Percentiles rank a stretch among this genome's conserved stretches.
These are phyloP conservation scores for Halisarca cf. caerulea DNA, from an alignment of 37 sponge, comb jelly and placozoan species.

Conservation along the genomic window DNA sequence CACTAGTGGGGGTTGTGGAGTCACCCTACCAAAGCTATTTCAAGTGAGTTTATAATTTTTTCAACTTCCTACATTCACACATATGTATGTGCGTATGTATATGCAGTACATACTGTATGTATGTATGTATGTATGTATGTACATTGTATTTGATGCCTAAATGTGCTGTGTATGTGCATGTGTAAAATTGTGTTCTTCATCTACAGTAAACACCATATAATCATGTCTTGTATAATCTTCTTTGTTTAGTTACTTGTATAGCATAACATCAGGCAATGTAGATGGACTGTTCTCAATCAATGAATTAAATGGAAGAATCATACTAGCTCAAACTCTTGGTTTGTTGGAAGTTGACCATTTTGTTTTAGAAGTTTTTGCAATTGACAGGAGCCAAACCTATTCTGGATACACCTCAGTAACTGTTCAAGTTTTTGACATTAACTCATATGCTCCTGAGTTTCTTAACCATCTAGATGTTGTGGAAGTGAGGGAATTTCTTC, in stretches of 20 bases:
- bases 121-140: background rate
- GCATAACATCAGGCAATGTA: background rate
- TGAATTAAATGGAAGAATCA: background rate
- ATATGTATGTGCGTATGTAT: background rate
- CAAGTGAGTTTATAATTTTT: conserved; percentile 1
- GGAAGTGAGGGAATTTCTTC: background rate
- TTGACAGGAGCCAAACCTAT: background rate
- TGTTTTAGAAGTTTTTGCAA: background rate
- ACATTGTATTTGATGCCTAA: too few species aligned
- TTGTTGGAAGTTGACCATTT: background rate
- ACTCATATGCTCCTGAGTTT: conserved; percentile 7
- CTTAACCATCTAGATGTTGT: background rate
- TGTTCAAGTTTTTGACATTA: conserved; percentile 4
- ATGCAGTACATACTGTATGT: background rate
- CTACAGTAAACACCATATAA: too few species aligned
- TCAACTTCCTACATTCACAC: background rate
- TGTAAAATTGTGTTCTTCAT: background rate
- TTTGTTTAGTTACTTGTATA: background rate
- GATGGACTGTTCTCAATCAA: background rate
- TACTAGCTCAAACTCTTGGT: background rate
- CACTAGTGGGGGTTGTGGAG: background rate
- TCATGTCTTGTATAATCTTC: too few species aligned
- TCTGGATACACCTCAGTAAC: background rate
- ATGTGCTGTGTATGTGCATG: background rate
- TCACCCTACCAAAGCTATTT: conserved; percentile 15